A percentile compares a stretch with the other conserved stretches of the same genome.
Evolutionary conservation across 2,888 invertebrate species (phyloP).

Genomic region (Plebejus anna): DNA sequence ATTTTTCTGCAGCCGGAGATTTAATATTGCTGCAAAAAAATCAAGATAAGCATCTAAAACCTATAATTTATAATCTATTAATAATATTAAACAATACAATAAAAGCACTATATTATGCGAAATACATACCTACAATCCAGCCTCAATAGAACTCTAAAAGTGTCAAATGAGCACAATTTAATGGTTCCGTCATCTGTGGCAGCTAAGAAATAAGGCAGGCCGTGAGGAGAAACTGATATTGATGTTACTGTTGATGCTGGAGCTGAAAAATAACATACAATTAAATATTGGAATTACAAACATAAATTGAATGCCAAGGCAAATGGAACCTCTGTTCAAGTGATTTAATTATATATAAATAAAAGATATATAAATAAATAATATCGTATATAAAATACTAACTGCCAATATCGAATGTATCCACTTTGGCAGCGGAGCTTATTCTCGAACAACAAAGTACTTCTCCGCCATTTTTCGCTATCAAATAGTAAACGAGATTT

Average conservation of each 20-base stretch:
- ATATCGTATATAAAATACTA: conserved; percentile 42
- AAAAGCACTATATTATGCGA: background rate
- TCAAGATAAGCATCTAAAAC: no score
- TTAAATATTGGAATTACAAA: background rate
- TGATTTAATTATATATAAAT: background rate
- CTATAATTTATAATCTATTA: no score
- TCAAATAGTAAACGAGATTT: conserved; percentile 54
- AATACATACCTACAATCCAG: conserved; percentile 58
- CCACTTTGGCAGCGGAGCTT: conserved; percentile 52
- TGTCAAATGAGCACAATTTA: conserved; percentile 55
- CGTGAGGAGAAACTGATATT: conserved; percentile 52
- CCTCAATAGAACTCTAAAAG: conserved; percentile 60
- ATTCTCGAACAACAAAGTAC: conserved; percentile 56
- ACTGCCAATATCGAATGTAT: conserved; percentile 56
- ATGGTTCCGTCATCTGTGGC: conserved; percentile 63
- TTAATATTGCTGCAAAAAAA: conserved; percentile 51
- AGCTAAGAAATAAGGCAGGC: conserved; percentile 58
- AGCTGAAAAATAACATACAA: conserved; percentile 43
- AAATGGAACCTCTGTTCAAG: background rate
- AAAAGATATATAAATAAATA: no score
- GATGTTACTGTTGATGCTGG: conserved; percentile 56
- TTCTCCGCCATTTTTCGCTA: conserved; percentile 65
- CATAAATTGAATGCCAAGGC: background rate
- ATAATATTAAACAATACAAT: no score
- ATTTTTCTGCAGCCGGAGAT: conserved; percentile 43